Evolutionary conservation across 2,113 vertebrate species (phyloP).

Genomic region (Erythrocercus mccallii): DNA sequence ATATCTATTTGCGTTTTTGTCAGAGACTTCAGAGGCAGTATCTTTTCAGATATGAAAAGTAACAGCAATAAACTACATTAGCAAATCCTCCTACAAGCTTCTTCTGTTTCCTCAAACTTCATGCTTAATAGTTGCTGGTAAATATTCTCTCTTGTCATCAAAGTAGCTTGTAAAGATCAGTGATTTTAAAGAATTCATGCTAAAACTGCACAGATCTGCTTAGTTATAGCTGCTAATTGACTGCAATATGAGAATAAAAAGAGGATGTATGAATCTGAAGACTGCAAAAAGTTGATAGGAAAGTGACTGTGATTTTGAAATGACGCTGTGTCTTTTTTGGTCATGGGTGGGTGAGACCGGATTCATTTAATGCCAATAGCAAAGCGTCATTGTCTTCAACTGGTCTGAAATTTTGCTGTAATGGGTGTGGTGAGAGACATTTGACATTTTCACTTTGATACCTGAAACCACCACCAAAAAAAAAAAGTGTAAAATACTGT

Average conservation of each 20-base stretch:
- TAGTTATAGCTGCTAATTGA: background rate
- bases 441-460: conserved; percentile 19
- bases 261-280: background rate
- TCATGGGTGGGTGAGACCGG: background rate
- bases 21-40: background rate
- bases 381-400: background rate
- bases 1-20: background rate
- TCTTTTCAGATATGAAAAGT: conserved; percentile 20
- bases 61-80: conserved; percentile 17
- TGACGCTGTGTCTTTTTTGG: background rate
- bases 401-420: conserved; percentile 5
- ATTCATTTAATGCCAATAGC: conserved; percentile 22
- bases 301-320: conserved; percentile 13
- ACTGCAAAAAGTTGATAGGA: background rate
- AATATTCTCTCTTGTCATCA: conserved; percentile 7
- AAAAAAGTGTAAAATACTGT: background rate
- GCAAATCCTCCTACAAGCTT: conserved; percentile 12
- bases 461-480: background rate
- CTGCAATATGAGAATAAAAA: background rate
- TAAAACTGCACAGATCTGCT: background rate
- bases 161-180: background rate
- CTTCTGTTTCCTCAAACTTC: conserved; percentile 16
- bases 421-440: conserved; percentile 6
- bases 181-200: background rate
- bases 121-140: background rate